Evolutionary conservation across 2,888 invertebrate species (phyloP).

Genomic region (Amblyjoppa fuscipennis): DNA sequence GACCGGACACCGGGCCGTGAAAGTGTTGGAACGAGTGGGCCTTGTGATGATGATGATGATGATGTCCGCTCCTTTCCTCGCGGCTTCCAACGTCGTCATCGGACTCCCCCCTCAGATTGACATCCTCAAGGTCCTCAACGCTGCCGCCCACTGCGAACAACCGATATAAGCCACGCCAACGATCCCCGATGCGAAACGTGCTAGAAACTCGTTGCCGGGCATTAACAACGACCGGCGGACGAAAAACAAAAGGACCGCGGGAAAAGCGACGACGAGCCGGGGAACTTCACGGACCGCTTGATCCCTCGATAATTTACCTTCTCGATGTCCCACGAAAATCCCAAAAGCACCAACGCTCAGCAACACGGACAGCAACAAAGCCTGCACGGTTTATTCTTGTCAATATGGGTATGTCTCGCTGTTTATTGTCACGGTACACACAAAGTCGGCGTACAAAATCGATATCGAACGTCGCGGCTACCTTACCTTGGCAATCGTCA

Average conservation of each 20-base stretch:
- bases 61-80: slow-evolving; percentile 11
- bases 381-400: slow-evolving; percentile 30
- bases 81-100: background rate
- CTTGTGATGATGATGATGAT: slow-evolving; percentile 31
- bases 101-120: background rate
- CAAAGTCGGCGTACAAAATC: background rate
- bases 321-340: slow-evolving; percentile 46
- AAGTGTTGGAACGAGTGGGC: slow-evolving; percentile 60
- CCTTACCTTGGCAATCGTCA: slow-evolving; percentile 56
- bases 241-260: slow-evolving; percentile 24
- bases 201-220: slow-evolving; percentile 17
- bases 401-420: background rate
- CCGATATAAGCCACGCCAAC: background rate
- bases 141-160: slow-evolving; percentile 8
- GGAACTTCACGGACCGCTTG: slow-evolving; percentile 16
- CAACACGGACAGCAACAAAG: slow-evolving; percentile 50
- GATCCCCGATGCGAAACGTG: slow-evolving; percentile 43
- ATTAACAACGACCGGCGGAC: slow-evolving; percentile 29
- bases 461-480: background rate
- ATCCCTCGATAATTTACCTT: slow-evolving; percentile 64
- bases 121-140: slow-evolving; percentile 28
- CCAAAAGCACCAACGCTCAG: slow-evolving; percentile 49
- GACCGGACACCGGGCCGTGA: slow-evolving; percentile 63
- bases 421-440: background rate
- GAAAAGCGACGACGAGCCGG: background rate